Conservation (phyloP, 2,888 invertebrate species). For the Coenonympha glycerion region DNA sequence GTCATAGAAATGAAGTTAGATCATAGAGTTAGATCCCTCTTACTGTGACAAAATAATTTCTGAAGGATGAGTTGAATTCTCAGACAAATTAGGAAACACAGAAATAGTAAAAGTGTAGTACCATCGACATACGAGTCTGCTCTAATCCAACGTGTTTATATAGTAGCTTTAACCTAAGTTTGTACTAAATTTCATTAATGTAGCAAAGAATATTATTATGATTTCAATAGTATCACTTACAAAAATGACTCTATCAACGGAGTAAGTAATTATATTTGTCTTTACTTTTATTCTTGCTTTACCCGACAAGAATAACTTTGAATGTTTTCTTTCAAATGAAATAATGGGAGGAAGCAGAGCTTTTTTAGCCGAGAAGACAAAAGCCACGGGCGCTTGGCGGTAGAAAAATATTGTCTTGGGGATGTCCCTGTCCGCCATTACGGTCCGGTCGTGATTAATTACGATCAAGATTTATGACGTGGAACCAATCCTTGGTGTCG, state of each 20-base stretch:
- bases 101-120: too few relatives aligned
- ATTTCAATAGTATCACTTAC: too few relatives aligned
- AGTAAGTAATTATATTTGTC: not conserved
- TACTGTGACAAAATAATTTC: too few relatives aligned
- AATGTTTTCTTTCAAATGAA: constrained; percentile 26
- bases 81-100: too few relatives aligned
- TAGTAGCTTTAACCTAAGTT: too few relatives aligned
- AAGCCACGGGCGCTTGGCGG: constrained; percentile 32
- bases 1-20: too few relatives aligned
- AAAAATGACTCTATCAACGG: not conserved
- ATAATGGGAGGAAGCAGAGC: constrained; percentile 24
- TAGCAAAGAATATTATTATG: too few relatives aligned
- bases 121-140: too few relatives aligned
- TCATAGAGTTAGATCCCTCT: too few relatives aligned
- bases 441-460: constrained; percentile 43
- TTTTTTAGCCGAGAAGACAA: constrained; percentile 24
- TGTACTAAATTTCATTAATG: too few relatives aligned
- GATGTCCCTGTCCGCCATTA: constrained; percentile 33
- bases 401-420: constrained; percentile 38
- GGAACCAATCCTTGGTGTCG: constrained; percentile 35
- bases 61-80: too few relatives aligned
- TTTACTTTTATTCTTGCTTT: not conserved
- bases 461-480: constrained; percentile 35
- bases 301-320: not conserved
- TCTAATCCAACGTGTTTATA: too few relatives aligned